phyloP scores from a whole-genome alignment of 2,113 vertebrate genomes.

The Alosa alosa region DNA sequence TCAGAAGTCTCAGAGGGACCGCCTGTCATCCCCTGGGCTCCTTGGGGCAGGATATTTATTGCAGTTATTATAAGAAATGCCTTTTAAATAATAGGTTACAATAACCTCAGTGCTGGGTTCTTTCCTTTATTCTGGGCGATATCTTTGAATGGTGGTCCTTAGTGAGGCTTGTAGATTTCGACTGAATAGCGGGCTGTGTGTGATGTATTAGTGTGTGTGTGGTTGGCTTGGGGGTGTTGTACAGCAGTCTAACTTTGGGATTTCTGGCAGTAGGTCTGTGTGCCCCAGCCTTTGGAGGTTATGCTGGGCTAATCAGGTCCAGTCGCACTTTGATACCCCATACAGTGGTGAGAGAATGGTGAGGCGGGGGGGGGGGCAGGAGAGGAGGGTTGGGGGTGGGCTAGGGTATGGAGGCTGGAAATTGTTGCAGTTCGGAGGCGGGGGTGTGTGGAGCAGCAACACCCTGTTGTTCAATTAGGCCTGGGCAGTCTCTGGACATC shows the following conservation, averaged over 20 bases:
- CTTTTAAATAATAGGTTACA: constrained; percentile 45
- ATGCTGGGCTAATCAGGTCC: constrained; percentile 46
- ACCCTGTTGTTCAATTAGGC: constrained; percentile 63
- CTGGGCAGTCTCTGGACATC: constrained; percentile 63
- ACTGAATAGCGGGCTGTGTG: constrained; percentile 18
- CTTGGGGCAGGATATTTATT: constrained; percentile 27
- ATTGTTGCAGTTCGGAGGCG: constrained; percentile 29
- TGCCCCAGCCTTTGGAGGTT: constrained; percentile 45
- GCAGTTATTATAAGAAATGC: constrained; percentile 41
- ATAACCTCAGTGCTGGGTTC: constrained; percentile 34
- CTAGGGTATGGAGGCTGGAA: constrained; percentile 9
- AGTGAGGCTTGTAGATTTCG: constrained; percentile 1
- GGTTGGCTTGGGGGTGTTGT: constrained; percentile 34
- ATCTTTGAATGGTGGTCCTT: constrained; percentile 34
- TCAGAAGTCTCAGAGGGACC: constrained; percentile 10
- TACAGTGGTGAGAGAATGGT: constrained; percentile 21
- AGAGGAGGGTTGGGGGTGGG: not conserved
- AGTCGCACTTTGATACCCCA: constrained; percentile 36
- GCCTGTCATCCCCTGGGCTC: constrained; percentile 23
- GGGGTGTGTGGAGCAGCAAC: constrained; percentile 46
- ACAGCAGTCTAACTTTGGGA: constrained; percentile 45
- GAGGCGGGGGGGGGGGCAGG: constrained; percentile 17
- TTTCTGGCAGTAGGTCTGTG: constrained; percentile 49
- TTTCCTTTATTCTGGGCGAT: constrained; percentile 4
- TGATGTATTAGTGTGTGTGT: constrained; percentile 35